These are phyloP conservation scores for Halichoerus grypus DNA, from an alignment of 2,113 vertebrate genomes.

Conservation along the genomic window DNA sequence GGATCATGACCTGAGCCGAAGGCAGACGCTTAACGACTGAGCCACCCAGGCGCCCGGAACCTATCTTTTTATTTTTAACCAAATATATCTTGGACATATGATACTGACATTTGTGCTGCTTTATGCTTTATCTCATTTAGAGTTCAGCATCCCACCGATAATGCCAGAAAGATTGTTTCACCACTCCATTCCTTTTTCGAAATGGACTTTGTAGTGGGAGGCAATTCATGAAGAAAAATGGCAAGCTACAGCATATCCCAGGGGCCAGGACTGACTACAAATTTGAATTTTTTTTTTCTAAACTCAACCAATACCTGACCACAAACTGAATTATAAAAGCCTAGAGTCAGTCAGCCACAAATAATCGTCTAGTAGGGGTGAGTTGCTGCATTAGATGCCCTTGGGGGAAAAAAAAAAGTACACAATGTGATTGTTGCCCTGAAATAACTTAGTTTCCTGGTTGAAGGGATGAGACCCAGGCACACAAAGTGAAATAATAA, in stretches of 20 bases:
- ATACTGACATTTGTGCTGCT: not conserved
- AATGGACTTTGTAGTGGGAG: not conserved
- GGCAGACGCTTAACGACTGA: too few relatives aligned
- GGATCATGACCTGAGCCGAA: too few relatives aligned
- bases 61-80: not conserved
- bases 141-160: not conserved
- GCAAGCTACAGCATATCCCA: not conserved
- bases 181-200: not conserved
- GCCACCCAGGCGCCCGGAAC: too few relatives aligned
- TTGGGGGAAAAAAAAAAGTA: not conserved
- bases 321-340: conserved; percentile 60
- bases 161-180: not conserved
- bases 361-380: not conserved
- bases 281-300: conserved; percentile 32
- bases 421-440: not conserved
- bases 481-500: not conserved
- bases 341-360: conserved; percentile 4
- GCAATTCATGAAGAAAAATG: conserved; percentile 44
- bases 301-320: conserved; percentile 33
- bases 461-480: conserved; percentile 1
- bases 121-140: not conserved
- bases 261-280: not conserved
- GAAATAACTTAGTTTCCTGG: not conserved
- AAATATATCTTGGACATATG: not conserved
- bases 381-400: not conserved